These are phyloP conservation scores for Garra rufa DNA, from an alignment of 2,113 vertebrate species.

Conservation along the genomic window DNA sequence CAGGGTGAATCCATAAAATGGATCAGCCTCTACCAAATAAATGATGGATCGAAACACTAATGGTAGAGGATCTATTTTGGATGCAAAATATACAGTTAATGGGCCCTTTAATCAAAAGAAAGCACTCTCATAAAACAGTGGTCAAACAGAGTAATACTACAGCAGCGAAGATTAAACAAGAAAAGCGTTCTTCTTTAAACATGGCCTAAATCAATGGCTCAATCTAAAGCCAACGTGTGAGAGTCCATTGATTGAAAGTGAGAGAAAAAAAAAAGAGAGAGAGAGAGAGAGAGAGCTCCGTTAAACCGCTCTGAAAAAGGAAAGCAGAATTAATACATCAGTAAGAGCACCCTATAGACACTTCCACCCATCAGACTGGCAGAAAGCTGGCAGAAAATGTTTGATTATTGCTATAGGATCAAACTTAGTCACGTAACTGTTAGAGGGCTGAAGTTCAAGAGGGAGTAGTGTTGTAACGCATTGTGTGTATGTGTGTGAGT, in stretches of 20 bases:
- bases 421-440: background rate
- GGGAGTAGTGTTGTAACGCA: background rate
- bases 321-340: background rate
- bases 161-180: slow-evolving; percentile 6
- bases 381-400: background rate
- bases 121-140: slow-evolving; percentile 36
- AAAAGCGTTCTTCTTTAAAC: slow-evolving; percentile 17
- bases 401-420: slow-evolving; percentile 15
- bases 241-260: slow-evolving; percentile 12
- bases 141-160: slow-evolving; percentile 13
- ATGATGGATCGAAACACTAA: slow-evolving; percentile 67
- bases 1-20: slow-evolving; percentile 67
- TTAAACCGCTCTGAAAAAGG: slow-evolving; percentile 18
- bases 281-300: background rate
- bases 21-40: slow-evolving; percentile 60
- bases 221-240: slow-evolving; percentile 4
- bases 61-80: slow-evolving; percentile 63
- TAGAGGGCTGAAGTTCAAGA: background rate
- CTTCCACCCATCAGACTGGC: background rate
- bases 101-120: slow-evolving; percentile 53
- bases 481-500: background rate
- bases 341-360: background rate
- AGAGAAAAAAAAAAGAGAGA: too few species aligned
- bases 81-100: slow-evolving; percentile 65
- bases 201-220: slow-evolving; percentile 34